Evolutionary conservation across 2,888 invertebrate genomes (phyloP), one percentile per base, ranked within the genome.

Genomic region (Panzeria rudis): DNA sequence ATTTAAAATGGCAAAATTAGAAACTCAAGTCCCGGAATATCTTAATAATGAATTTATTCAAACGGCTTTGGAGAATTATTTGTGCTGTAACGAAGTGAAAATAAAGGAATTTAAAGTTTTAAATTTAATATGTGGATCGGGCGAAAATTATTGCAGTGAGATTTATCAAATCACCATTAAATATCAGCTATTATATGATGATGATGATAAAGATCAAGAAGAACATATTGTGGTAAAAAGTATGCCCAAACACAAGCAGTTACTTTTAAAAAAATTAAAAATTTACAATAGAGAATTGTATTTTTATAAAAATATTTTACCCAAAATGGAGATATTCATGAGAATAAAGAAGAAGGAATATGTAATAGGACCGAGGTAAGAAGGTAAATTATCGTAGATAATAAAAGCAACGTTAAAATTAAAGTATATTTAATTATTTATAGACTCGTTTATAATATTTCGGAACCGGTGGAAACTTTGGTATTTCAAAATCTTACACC

Each of bases 271-370:
- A 84, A 93, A 92, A 2, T 82, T 93, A 2, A 90, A 93, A 50
- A 91, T 93, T 32, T 93, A 93, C 84, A 91, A 89, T 61, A 93
- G 93, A 86, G 93, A 93, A 88, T 91, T 90, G 2, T 87, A 92
- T 69, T 93, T 94, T 90, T 93, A 88, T 79, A 87, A 90, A 88
- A 90, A 90, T 83, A 91, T 93, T 29, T 90, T 93, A 77, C 93
- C 93, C 0, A 91, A 91, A 84, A 89, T 93, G 85, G 92, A 93
- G 79, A 88, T 93, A n/a, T 89, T 93, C 82, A 89, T 93, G 92
- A 89, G 93, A 93, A 82, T 80, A 25, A 66, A 52, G 9, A 86
- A 88, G 78, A 7, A 87, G 88, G 89, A 92, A 17, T 89, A 89
- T 89, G 29, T 76, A 4, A 75, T 92, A 66, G 92, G 89, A 8